Evolutionary conservation across 2,797 vertebrate genomes (phyloP), one percentile per base, ranked within the genome.

Genomic region (Numenius phaeopus): DNA sequence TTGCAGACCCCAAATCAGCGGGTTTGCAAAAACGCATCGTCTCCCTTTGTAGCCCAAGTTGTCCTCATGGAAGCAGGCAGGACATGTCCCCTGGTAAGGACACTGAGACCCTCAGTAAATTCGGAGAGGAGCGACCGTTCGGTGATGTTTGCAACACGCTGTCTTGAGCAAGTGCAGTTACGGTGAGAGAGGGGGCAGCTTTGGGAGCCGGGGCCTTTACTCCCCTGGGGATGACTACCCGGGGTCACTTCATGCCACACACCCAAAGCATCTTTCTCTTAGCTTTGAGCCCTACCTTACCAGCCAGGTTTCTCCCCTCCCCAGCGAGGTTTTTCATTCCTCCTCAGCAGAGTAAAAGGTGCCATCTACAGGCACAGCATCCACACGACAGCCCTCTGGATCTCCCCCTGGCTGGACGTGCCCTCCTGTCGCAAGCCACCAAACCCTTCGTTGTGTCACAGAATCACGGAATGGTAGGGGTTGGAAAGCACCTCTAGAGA

Each of bases 321-420:
- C 21, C 8, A 24, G 42, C 17, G 42, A 44, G 0, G 7, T 0
- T 23, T 32, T 65, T 4, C 34, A 27, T 46, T 14, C 40, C 21
- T 85, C 73, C 93, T 96, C 69, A 49, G 67, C 90, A 78, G 88
- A 97, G 96, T 23, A 93, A 39, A 94, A 97, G 77, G 79, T 87
- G 97, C 96, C 97, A 97, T 81, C 97, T 98, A 80, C 92, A 97
- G 97, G 97, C 93, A 14, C 57, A 78, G 78, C 32, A 13, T 3
- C 61, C 39, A 2, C 66, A 59, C 18, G 29, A 14, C 78, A 59
- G 49, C 62, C 40, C 12, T 22, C 17, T 3, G 54, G 8, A 11
- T 21, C 20, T 39, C 47, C 18, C 20, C 32, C 5, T 1, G 24
- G 30, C 46, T 27, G 67, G 32, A 39, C 1, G 2, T 19, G 16